phyloP scores from a whole-genome alignment of 2,113 vertebrate species.

The Tetraodon nigroviridis region DNA sequence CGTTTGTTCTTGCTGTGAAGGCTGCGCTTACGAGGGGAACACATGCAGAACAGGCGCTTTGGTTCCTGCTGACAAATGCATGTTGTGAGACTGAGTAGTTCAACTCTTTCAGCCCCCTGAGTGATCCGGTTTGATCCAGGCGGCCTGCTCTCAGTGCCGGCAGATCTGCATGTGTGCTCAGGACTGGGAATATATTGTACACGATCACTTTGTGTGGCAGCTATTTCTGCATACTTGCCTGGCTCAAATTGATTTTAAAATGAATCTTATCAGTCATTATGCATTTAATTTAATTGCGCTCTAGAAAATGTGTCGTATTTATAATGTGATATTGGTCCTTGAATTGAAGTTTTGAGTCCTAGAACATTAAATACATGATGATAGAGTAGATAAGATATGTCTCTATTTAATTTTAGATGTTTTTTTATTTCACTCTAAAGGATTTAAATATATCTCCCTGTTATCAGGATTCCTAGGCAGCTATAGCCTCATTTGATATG shows the following conservation, averaged over 20 bases:
- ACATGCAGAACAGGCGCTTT: constrained; percentile 42
- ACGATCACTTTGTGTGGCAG: constrained; percentile 53
- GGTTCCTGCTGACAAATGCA: constrained; percentile 64
- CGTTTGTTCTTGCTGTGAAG: constrained; percentile 40
- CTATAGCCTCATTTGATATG: constrained; percentile 63
- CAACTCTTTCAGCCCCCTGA: constrained; percentile 50
- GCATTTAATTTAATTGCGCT: constrained; percentile 47
- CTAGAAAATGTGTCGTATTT: constrained; percentile 54
- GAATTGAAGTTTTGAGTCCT: constrained; percentile 53
- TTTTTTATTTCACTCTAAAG: constrained; percentile 62
- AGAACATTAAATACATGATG: constrained; percentile 49
- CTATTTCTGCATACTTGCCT: constrained; percentile 59
- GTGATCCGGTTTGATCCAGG: constrained; percentile 20
- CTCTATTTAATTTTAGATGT: constrained; percentile 34
- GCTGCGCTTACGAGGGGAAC: constrained; percentile 26
- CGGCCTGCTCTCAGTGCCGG: constrained; percentile 11
- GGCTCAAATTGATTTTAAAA: constrained; percentile 46
- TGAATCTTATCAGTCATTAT: constrained; percentile 43
- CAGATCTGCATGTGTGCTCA: constrained; percentile 18
- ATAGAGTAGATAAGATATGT: constrained; percentile 53
- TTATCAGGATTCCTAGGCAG: constrained; percentile 67
- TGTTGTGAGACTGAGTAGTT: constrained; percentile 46
- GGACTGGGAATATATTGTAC: too few relatives aligned
- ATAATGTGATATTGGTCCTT: constrained; percentile 44
- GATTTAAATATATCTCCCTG: constrained; percentile 63